These are phyloP conservation scores for Mactra quadrangularis DNA, from an alignment of 1,140 invertebrate genomes.

Conservation along the genomic window DNA sequence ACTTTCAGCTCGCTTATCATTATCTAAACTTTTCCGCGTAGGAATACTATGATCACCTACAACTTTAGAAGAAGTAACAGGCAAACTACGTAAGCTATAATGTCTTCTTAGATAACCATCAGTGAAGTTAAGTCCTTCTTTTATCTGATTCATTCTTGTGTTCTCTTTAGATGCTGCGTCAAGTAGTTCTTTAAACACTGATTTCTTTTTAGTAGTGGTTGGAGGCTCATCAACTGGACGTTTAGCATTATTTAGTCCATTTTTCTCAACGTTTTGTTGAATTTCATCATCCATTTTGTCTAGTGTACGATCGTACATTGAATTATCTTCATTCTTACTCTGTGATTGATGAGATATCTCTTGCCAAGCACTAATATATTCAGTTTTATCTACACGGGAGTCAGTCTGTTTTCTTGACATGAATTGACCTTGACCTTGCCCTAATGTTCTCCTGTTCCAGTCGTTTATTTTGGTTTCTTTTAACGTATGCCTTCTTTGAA, in stretches of 20 bases:
- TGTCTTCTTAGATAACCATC: not conserved
- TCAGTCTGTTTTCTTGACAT: too few relatives aligned
- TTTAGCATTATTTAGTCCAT: not conserved
- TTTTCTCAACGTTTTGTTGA: not conserved
- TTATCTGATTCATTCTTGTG: conserved; percentile 17
- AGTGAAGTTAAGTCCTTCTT: conserved; percentile 42
- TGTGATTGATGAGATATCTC: not conserved
- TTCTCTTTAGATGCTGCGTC: conserved; percentile 45
- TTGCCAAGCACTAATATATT: conserved; percentile 18
- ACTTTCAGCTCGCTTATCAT: too few relatives aligned
- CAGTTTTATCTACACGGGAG: not conserved
- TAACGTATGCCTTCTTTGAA: conserved; percentile 33
- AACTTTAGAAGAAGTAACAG: not conserved
- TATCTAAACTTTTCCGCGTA: too few relatives aligned
- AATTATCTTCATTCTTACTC: not conserved
- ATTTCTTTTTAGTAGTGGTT: conserved; percentile 25
- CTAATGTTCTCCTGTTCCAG: not conserved
- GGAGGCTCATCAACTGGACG: conserved; percentile 13
- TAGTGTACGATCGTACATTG: too few relatives aligned
- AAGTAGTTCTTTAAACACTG: conserved; percentile 39
- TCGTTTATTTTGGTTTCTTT: conserved; percentile 13
- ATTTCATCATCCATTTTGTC: not conserved
- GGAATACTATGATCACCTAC: too few relatives aligned
- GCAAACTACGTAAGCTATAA: not conserved
- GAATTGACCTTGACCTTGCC: too few relatives aligned